Evolutionary conservation across 2,888 invertebrate genomes (phyloP), one percentile per base, ranked within the genome.

Genomic region (Seira ritae): DNA sequence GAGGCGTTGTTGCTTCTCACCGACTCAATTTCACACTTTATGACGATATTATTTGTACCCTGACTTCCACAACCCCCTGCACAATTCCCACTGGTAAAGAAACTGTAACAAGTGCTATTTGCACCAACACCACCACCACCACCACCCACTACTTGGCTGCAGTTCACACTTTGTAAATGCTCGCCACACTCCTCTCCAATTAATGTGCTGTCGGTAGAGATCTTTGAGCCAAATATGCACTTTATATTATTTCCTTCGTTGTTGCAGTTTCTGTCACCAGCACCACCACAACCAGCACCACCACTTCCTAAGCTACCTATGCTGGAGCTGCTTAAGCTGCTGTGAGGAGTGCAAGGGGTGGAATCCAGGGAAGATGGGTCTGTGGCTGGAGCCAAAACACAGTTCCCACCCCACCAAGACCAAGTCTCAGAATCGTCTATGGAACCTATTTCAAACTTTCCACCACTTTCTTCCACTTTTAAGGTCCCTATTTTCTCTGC

Each of bases 361-460:
- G 42, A 24, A 12, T 72, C 72, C 8, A 37, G 37, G 31, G 70
- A n/a, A 12, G 31, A 31, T 8, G 69, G 66, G 62, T 77, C 82
- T 37, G 82, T 31, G 31, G 31, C 82, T 6, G 71, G 78, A 23
- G 71, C 80, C 42, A 80, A 65, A 8, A 75, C 67, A 68, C 77
- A 82, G 65, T 73, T 82, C 22, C 85, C 85, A 81, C 85, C 77
- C 85, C 84, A 84, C 84, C 81, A 85, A 78, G 81, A 85, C 81
- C 85, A 85, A 62, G 67, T 78, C 19, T 85, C 85, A 6, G 82
- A 60, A 65, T 82, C 82, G 62, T 82, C 82, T 15, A 82, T 77
- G 8, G 82, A 82, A 50, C 68, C 37, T 67, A 82, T 68, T n/a
- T 50, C 31, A 60, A 82, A 82, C 46, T 77, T 82, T 22, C 62